Conservation (phyloP, 2,797 vertebrate genomes). For the Scolopax rusticola region DNA sequence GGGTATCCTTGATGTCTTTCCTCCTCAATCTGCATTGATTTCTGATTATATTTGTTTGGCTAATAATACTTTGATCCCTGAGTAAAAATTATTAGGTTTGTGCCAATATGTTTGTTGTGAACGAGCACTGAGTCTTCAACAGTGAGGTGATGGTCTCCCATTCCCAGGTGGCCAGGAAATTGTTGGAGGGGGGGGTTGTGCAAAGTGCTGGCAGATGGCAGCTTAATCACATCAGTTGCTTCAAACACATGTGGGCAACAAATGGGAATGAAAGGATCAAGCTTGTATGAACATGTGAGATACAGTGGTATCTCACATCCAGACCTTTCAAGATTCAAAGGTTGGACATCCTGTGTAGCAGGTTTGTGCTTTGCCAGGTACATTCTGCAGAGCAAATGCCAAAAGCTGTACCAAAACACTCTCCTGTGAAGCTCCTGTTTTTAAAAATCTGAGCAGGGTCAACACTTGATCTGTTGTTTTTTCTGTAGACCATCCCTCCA, state of each 20-base stretch:
- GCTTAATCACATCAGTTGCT: background rate
- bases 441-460: background rate
- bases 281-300: background rate
- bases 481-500: background rate
- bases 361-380: background rate
- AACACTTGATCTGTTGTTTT: background rate
- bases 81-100: background rate
- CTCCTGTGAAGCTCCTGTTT: background rate
- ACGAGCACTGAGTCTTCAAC: background rate
- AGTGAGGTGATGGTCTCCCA: background rate
- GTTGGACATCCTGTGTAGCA: background rate
- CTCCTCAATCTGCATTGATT: background rate
- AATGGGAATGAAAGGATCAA: background rate
- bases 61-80: background rate
- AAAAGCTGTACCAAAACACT: background rate
- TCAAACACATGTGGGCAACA: background rate
- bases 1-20: background rate
- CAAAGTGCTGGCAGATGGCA: background rate
- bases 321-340: background rate
- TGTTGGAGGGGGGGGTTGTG: background rate
- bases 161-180: background rate
- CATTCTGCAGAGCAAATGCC: background rate
- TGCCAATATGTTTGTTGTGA: background rate
- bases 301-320: background rate
- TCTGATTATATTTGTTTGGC: background rate